Evolutionary conservation across 2,888 invertebrate species (phyloP).

Genomic region (Gonocerus acuteangulatus): DNA sequence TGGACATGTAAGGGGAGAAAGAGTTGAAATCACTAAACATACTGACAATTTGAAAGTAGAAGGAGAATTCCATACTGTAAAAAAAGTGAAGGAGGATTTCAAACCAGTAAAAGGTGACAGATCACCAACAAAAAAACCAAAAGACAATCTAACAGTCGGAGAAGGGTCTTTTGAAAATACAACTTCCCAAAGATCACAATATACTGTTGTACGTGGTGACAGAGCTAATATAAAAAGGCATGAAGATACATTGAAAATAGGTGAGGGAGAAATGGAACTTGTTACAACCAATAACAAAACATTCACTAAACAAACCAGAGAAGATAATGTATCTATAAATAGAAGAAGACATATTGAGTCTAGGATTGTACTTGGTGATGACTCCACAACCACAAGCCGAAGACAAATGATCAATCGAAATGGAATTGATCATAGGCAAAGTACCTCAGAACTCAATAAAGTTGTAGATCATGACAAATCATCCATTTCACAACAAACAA

Average conservation of each 20-base stretch:
- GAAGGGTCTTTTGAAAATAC: constrained; percentile 45
- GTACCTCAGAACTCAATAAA: neutral
- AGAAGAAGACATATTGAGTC: constrained; percentile 58
- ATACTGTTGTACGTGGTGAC: constrained; percentile 47
- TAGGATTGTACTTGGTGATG: constrained; percentile 55
- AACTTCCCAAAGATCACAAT: constrained; percentile 45
- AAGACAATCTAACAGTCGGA: constrained; percentile 39
- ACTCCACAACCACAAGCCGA: constrained; percentile 41
- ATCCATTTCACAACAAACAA: neutral
- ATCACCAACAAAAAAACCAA: constrained; percentile 45
- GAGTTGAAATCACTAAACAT: constrained; percentile 47
- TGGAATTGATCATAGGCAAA: constrained; percentile 29
- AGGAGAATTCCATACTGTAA: constrained; percentile 48
- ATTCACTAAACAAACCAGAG: constrained; percentile 45
- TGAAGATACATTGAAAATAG: constrained; percentile 48
- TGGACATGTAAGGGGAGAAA: constrained; percentile 41
- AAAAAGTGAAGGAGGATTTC: constrained; percentile 44
- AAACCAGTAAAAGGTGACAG: constrained; percentile 47
- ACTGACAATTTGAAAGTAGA: constrained; percentile 52
- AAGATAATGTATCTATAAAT: constrained; percentile 50
- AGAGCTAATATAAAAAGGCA: constrained; percentile 47
- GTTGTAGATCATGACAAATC: neutral
- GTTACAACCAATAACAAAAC: constrained; percentile 51
- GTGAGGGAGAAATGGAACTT: constrained; percentile 49
- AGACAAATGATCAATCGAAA: constrained; percentile 32